Evolutionary conservation across 2,888 invertebrate species (phyloP).

Genomic region (Lasioglossum oenotherae): DNA sequence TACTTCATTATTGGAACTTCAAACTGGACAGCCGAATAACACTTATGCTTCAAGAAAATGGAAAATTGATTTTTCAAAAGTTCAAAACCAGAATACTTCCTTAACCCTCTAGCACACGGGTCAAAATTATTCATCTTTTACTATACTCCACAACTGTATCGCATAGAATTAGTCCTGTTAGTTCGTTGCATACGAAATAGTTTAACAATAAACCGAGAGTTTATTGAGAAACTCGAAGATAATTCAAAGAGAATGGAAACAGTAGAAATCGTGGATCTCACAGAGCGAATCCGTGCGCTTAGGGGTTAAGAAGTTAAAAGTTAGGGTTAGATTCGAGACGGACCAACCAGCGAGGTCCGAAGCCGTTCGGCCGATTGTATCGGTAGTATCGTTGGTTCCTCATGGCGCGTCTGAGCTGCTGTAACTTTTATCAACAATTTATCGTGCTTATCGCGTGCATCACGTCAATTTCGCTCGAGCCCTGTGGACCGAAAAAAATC

Average conservation of each 20-base stretch:
- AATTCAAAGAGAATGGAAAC: background rate
- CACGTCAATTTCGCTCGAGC: constrained; percentile 72
- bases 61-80: background rate
- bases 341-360: constrained; percentile 70
- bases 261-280: background rate
- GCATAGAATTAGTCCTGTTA: background rate
- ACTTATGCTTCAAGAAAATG: background rate
- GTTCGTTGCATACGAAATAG: background rate
- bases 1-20: too few relatives aligned
- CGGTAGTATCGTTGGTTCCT: constrained; percentile 75
- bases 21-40: background rate
- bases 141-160: too few relatives aligned
- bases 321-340: constrained; percentile 38
- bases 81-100: background rate
- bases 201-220: background rate
- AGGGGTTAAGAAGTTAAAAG: background rate
- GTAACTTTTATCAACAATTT: constrained; percentile 72
- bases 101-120: background rate
- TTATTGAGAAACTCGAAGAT: background rate
- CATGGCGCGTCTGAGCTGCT: constrained; percentile 68
- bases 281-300: background rate
- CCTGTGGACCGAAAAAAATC: constrained; percentile 61
- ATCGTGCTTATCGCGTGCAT: constrained; percentile 56
- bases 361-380: constrained; percentile 54
- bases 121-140: background rate